Conservation (phyloP, 2,113 vertebrate species). For the Sciurus niger region DNA sequence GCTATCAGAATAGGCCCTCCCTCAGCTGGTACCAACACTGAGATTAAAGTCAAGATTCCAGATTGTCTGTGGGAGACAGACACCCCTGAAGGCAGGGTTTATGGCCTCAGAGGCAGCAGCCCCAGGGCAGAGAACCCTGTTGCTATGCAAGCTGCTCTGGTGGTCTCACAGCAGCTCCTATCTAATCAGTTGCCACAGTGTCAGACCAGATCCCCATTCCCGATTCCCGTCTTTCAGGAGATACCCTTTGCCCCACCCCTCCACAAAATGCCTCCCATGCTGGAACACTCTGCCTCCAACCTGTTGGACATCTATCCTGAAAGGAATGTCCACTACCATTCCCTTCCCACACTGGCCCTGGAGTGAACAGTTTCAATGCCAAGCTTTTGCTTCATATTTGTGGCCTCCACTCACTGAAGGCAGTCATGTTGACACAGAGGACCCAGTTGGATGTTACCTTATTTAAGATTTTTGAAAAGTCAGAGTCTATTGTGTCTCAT, state of each 20-base stretch:
- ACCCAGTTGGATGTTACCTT: slow-evolving; percentile 58
- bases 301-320: slow-evolving; percentile 72
- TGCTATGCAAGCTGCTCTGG: background rate
- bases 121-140: background rate
- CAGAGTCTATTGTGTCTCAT: slow-evolving; percentile 80
- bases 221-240: slow-evolving; percentile 79
- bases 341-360: slow-evolving; percentile 71
- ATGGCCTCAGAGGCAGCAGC: background rate
- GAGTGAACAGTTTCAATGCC: slow-evolving; percentile 28
- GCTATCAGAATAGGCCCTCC: slow-evolving; percentile 57
- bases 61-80: slow-evolving; percentile 2
- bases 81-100: background rate
- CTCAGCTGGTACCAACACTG: slow-evolving; percentile 42
- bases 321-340: slow-evolving; percentile 67
- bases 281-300: slow-evolving; percentile 83
- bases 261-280: slow-evolving; percentile 77
- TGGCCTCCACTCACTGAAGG: slow-evolving; percentile 37
- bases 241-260: slow-evolving; percentile 65
- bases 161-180: background rate
- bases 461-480: slow-evolving; percentile 34
- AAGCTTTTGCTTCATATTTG: slow-evolving; percentile 77
- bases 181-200: background rate
- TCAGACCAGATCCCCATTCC: slow-evolving; percentile 10
- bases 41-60: slow-evolving; percentile 53
- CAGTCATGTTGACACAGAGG: background rate